Base-by-base conservation (phyloP, 1,140 invertebrate species). In the Stenopsyche tienmushanensis region DNA sequence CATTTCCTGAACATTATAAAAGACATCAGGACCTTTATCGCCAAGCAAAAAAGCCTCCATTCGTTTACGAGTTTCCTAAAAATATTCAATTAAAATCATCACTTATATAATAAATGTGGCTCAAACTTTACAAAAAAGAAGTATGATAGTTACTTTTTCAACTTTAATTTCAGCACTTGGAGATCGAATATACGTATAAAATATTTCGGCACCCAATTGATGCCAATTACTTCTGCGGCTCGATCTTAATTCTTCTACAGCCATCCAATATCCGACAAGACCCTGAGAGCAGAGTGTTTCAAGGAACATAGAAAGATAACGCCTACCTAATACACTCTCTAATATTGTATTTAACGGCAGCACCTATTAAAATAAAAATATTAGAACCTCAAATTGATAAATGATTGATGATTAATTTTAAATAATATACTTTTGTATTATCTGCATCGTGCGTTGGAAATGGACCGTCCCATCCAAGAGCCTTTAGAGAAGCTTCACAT, bases 21-120 rank as follows among this genome's bases (percentile, higher is more conserved):
- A 94, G 20, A 94, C 90, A 77, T 93, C 91, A 44, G 91, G 92
- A 2, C 92, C 93, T 73, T 89, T 90, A 72, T 93, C 88, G 26
- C 92, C 93, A 44, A 93, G 75, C 54, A 96, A 79, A 78, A 95
- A 96, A 21, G 87, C 84, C 74, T 96, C 93, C 85, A 96, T 95
- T 62, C 88, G 83, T 74, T 92, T 93, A 45, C 89, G 82, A 1
- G 85, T 83, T 55, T 81, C 83, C 80, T 81, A 21, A 23, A 62
- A 53, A 65, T 41, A 44, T 47, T 25, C 1, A 58, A 47, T 26
- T 2, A 1, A 23, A 34, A 50, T 5, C 42, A 52, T 26, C 21
- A 65, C 17, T 23, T 45, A n/a, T n/a, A 26, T 18, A 24, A 9
- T 20, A 69, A 45, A 47, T 72, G 57, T 74, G 72, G 21, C 18